Conservation (phyloP, 2,113 vertebrate species). For the Nymphicus hollandicus region DNA sequence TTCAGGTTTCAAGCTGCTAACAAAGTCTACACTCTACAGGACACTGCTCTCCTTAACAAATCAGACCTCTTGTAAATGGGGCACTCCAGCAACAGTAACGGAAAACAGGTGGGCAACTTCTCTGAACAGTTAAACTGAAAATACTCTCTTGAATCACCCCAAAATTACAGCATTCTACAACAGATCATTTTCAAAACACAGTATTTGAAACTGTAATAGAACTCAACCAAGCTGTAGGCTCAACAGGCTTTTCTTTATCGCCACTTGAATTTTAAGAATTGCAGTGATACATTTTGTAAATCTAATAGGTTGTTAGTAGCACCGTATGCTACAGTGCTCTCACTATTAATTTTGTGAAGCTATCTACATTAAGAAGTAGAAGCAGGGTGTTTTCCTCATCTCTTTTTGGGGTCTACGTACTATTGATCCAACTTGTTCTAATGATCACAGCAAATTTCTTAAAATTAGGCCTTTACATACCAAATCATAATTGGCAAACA, state of each 20-base stretch:
- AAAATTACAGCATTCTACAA: neutral
- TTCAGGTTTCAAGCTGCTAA: neutral
- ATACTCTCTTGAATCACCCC: neutral
- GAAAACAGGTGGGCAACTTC: neutral
- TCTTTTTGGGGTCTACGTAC: neutral
- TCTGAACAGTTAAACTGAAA: neutral
- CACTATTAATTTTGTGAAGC: neutral
- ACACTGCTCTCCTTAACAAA: neutral
- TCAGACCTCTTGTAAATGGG: neutral
- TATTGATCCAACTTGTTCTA: neutral
- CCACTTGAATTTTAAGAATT: neutral
- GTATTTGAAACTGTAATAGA: neutral
- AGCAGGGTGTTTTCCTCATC: neutral
- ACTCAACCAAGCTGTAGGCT: neutral
- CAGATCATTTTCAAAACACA: neutral
- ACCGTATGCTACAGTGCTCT: neutral
- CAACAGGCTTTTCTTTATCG: neutral
- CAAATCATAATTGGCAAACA: neutral
- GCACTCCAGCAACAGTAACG: neutral
- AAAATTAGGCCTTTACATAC: neutral
- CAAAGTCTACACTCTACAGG: neutral
- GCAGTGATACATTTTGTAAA: neutral
- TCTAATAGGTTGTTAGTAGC: neutral
- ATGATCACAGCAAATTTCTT: neutral
- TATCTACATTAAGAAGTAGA: neutral